phyloP scores from a whole-genome alignment of 2,113 vertebrate species.

The Microtus oregoni region DNA sequence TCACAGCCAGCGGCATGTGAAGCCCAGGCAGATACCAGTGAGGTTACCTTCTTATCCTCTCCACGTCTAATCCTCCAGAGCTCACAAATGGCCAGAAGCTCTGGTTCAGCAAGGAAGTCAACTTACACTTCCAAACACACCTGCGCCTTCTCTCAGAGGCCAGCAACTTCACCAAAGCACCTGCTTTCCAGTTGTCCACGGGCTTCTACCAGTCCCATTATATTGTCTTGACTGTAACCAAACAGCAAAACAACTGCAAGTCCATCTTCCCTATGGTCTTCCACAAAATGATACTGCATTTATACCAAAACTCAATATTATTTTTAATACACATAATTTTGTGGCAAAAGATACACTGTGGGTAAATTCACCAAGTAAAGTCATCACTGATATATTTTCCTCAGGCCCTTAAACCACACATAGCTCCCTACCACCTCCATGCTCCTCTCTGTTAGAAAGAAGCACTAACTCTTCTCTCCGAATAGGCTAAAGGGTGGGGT shows the following conservation, averaged over 20 bases:
- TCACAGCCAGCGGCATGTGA: not conserved
- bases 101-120: not conserved
- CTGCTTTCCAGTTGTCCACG: not conserved
- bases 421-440: conserved; percentile 21
- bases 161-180: not conserved
- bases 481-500: conserved; percentile 66
- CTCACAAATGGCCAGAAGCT: not conserved
- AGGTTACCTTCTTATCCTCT: not conserved
- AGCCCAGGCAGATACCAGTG: not conserved
- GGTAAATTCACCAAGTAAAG: conserved; percentile 52
- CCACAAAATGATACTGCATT: conserved; percentile 16
- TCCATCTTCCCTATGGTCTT: conserved; percentile 19
- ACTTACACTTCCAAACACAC: not conserved
- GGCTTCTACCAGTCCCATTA: not conserved
- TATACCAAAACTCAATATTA: not conserved
- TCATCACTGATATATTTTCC: conserved; percentile 29
- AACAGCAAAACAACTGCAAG: not conserved
- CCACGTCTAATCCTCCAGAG: not conserved
- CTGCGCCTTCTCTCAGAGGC: not conserved
- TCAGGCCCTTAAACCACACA: conserved; percentile 44
- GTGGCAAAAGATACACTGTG: not conserved
- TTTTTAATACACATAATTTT: conserved; percentile 20
- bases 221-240: not conserved
- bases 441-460: conserved; percentile 63
- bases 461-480: not conserved